Base-by-base conservation (phyloP, 2,113 vertebrate genomes). In the Tetrao urogallus region DNA sequence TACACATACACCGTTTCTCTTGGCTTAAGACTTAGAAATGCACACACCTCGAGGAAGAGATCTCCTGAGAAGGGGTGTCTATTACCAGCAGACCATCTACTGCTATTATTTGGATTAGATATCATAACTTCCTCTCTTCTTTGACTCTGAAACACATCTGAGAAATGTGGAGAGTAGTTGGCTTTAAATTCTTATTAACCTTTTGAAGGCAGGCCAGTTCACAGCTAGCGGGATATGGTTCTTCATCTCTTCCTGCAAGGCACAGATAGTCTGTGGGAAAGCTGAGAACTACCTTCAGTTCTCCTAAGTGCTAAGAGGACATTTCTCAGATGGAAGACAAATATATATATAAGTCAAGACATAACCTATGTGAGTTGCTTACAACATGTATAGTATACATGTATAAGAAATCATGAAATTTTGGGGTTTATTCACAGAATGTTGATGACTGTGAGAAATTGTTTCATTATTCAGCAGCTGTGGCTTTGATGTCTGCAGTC, bases 271-370 rank as follows among this genome's bases (percentile, higher is more conserved):
- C 79, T 86, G 43, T 43, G 72, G 64, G 38, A 93, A n/a, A 93
- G 22, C 20, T 57, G 32, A 76, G 45, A 82, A 67, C 57, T 45
- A 20, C 66, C 86, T 78, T 43, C 50, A 22, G 22, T 78, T 82
- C 54, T 89, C 24, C 57, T 40, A 43, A 80, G 67, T 58, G 72
- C 50, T 88, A 91, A 92, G 93, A 92, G 93, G 88, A 54, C 75
- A 70, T 89, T 88, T 64, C 70, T 75, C 52, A 71, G 50, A 64
- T 36, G 32, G 45, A 58, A 76, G 38, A 81, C 28, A 90, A 82
- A 71, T n/a, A 3, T 38, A 28, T 16, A 42, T 58, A 86, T 36
- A 90, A 92, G 72, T 43, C 47, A 70, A 60, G 7, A 61, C 13
- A 24, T 34, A 60, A 75, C 42, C 47, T 70, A 61, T 8, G 12